Base-by-base conservation (phyloP, 2,113 vertebrate genomes). In the Silurus meridionalis region DNA sequence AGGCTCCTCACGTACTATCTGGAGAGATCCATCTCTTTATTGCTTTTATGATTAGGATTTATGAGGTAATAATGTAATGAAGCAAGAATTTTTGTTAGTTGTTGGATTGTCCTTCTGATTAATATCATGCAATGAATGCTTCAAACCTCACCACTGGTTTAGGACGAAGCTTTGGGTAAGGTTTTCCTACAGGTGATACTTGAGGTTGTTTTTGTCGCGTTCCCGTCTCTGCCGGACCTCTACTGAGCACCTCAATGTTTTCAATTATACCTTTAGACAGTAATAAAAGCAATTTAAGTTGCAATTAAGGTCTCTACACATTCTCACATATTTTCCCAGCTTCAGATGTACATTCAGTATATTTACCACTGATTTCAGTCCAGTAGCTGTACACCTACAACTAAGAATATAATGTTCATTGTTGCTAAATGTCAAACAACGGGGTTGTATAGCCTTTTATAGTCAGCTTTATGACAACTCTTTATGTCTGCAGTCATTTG, bases 261-360 rank as follows among this genome's bases (percentile, higher is more conserved):
- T 93, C 92, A 23, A 93, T 77, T 5, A 95, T 95, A 50, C 88
- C 95, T 95, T 55, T 2, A 86, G 46, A 6, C 61, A 55, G 19
- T 64, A 89, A 17, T 78, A 0, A 88, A 64, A 10, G 52, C 6
- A 28, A 28, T 61, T 75, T 4, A 61, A 9, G 52, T 69, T 21
- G 53, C 48, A 80, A 37, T 72, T 71, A 46, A 74, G 69, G 48
- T 5, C 28, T 64, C 17, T 61, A 28, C 14, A 21, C 37, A 55
- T 23, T 57, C 1, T 37, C 37, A 37, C 37, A 37, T 37, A 8
- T n/a, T 37, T 60, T 13, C 10, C 53, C 74, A 77, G 21, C 23
- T 77, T 77, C 50, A 75, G 15, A 23, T 50, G 48, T 23, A 50
- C 46, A 50, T 50, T 8, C 17, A 55, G 21, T 11, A 25, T 1